phyloP scores from a whole-genome alignment of 2,797 vertebrate genomes.

The Catharus ustulatus region DNA sequence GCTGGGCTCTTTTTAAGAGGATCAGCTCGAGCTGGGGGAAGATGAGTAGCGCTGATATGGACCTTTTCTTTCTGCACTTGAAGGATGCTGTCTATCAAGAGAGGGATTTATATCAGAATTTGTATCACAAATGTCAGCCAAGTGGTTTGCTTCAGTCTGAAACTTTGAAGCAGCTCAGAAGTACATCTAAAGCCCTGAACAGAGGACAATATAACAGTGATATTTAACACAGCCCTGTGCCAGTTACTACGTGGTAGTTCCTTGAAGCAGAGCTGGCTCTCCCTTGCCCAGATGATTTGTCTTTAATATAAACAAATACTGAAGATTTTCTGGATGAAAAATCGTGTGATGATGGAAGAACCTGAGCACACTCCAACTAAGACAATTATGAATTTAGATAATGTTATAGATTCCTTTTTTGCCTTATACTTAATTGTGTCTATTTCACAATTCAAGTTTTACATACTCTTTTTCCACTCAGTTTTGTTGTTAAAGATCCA shows the following conservation, averaged over 20 bases:
- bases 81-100: neutral
- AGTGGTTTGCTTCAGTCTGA: neutral
- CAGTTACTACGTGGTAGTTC: neutral
- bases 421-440: neutral
- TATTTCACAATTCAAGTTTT: neutral
- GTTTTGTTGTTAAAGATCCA: neutral
- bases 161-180: neutral
- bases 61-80: neutral
- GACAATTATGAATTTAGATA: neutral
- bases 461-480: neutral
- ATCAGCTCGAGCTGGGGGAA: neutral
- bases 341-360: neutral
- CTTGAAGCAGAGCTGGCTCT: neutral
- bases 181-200: neutral
- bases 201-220: neutral
- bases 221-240: neutral
- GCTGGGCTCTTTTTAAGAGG: neutral
- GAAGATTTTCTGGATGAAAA: neutral
- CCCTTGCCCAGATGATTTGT: neutral
- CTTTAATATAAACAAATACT: neutral
- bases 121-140: neutral
- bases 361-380: neutral
- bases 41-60: accelerated
- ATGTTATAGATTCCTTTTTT: neutral
- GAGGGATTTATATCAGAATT: neutral